Evolutionary conservation across 2,888 invertebrate species (phyloP), one percentile per base, ranked within the genome.

Genomic region (Orchesella flavescens): DNA sequence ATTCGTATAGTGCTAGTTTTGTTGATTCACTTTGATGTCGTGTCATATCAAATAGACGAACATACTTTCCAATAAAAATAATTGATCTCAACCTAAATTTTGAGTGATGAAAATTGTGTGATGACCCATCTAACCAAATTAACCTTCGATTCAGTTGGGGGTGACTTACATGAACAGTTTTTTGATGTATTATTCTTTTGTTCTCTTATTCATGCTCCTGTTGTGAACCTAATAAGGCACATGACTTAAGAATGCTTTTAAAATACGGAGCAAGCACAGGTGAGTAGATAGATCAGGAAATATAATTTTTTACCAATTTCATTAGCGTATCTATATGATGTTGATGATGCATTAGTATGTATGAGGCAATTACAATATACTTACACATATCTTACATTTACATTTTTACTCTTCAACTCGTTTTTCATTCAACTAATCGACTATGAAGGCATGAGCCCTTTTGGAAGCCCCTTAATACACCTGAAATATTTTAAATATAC

Each of bases 121-220:
- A 85, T 83, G 85, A 85, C 84, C 81, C 82, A 82, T 74, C 76
- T 85, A 85, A 84, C 86, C 68, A 84, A 82, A 86, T 86, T 86
- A 84, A 82, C 84, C 84, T 76, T 82, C 65, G 44, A 15, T 68
- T 71, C 83, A 43, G 73, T 81, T 66, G 79, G 84, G 84, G 84
- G 84, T 23, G 55, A 49, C 23, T 74, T 71, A 49, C n/a, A n/a
- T 7, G 12, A 15, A 49, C 10, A 49, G n/a, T 12, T 15, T n/a
- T 49, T 17, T 44, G 43, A 24, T 71, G 71, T 55, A n/a, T 71
- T 9, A 71, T 21, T 68, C 74, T 53, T 68, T 80, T 80, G 80
- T 73, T 80, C 66, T 73, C 57, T 23, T 55, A 12, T 4, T 57
- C 49, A 65, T 55, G 17, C 43, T 55, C 77, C 77, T 68, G 77